Evolutionary conservation across 2,113 vertebrate genomes (phyloP), one percentile per base, ranked within the genome.

Genomic region (Corythornis cristatus): DNA sequence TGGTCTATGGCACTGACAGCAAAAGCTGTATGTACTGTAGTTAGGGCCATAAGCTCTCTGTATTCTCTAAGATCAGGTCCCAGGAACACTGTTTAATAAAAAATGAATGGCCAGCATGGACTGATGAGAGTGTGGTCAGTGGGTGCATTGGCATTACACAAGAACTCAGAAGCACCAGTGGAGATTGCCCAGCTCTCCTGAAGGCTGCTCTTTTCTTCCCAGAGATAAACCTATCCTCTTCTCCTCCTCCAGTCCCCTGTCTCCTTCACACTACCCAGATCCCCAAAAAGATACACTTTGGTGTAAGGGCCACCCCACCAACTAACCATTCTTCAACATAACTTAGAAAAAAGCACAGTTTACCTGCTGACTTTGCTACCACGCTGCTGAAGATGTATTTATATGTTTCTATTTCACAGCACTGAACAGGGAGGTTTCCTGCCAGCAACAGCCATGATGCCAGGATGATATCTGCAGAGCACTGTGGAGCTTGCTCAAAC

Each of bases 51-150:
- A 57, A 89, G 76, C 3, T 0, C 20, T 75, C 70, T 72, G 29
- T 51, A 64, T 53, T 76, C 86, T 84, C 57, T 78, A 72, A 90
- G 87, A 85, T 79, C 33, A 17, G 50, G 76, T 79, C 67, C 60
- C 54, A 73, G 90, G 85, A 89, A 85, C 31, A 46, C 82, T 45
- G n/a, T 53, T 18, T 84, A 84, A 93, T 31, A 81, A 86, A 88
- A 93, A 82, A 73, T 43, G 6, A 85, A 70, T 53, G 4, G 62
- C 20, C 51, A 84, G 48, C 26, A 65, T 82, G 50, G 91, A 62
- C 28, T 12, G 9, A 65, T 4, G 13, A 81, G 9, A 86, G n/a
- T 6, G 9, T 45, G 18, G 48, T 57, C 84, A 84, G 71, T 26
- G 43, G 53, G 42, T 86, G 70, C 76, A 17, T 23, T 72, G 43